Base-by-base conservation (phyloP, 2,113 vertebrate species). In the Eclectus roratus region DNA sequence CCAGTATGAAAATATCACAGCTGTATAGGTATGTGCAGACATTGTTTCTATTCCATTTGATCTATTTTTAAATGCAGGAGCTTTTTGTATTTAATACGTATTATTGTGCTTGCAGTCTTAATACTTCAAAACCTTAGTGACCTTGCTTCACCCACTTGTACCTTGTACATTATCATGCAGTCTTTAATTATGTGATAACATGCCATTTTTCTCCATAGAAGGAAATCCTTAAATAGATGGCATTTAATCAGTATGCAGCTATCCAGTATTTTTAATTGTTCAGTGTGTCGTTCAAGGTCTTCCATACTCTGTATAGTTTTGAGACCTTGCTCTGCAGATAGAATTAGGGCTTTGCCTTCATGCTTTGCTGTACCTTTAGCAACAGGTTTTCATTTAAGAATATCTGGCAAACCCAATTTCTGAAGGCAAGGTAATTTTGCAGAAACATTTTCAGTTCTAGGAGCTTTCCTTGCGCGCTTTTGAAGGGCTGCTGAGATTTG, bases 51-150 rank as follows among this genome's bases (percentile, higher is more conserved):
- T 39, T 80, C 46, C 86, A 64, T 88, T 91, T 80, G 91, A 84
- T 92, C 72, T 97, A 35, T 86, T 92, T 95, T 94, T 86, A 74
- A 78, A 80, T 80, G 80, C 81, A 80, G n/a, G 72, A 55, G 50
- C 80, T 94, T 88, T 90, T 46, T 66, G 88, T 87, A 18, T 97
- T 79, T 87, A 92, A 91, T 95, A 66, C 60, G 71, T 73, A 81
- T 96, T 90, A 70, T 88, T 65, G 71, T 61, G 74, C 80, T 78
- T 39, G 70, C 5, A 88, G 53, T 37, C 55, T 79, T 89, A 86
- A 31, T 78, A 8, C 55, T 95, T 88, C 86, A 78, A 87, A 88
- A 91, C 94, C 89, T 93, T 66, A 31, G 77, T 92, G 94, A 84
- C 95, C 95, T 93, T 71, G 92, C 25, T 79, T 95, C 85, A 92